phyloP scores from a whole-genome alignment of 2,888 invertebrate genomes.

The Eristalis intricaria region DNA sequence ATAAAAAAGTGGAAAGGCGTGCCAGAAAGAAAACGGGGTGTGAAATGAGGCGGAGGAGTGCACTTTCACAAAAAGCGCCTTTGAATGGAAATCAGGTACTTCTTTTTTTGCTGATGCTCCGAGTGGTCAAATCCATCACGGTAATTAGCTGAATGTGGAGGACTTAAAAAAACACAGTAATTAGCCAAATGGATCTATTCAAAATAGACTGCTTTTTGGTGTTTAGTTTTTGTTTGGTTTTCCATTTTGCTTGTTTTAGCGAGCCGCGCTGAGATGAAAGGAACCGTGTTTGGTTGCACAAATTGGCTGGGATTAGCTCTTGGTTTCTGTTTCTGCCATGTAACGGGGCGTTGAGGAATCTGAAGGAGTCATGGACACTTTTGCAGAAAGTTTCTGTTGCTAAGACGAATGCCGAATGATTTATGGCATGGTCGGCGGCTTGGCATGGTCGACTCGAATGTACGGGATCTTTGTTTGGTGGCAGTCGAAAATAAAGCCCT shows the following conservation, averaged over 20 bases:
- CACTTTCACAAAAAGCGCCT: slow-evolving; percentile 32
- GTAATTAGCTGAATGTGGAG: slow-evolving; percentile 60
- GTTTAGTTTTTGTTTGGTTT: not conserved
- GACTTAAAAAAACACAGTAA: slow-evolving; percentile 32
- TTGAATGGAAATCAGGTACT: slow-evolving; percentile 26
- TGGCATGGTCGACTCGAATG: too few species aligned
- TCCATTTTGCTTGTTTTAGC: not conserved
- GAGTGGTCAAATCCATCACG: slow-evolving; percentile 66
- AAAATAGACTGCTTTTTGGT: slow-evolving; percentile 3
- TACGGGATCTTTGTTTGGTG: too few species aligned
- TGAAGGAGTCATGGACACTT: too few species aligned
- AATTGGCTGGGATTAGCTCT: not conserved
- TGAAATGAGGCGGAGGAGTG: slow-evolving; percentile 47
- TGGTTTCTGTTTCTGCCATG: not conserved
- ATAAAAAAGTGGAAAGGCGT: not conserved
- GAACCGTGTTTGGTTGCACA: not conserved
- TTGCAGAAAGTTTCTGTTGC: too few species aligned
- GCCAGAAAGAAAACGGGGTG: slow-evolving; percentile 38
- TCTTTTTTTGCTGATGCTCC: not conserved
- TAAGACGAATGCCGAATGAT: too few species aligned
- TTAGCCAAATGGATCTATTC: slow-evolving; percentile 55
- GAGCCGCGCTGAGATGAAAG: not conserved
- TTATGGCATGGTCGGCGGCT: too few species aligned
- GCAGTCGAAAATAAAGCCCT: too few species aligned
- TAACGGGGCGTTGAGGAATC: too few species aligned